These are phyloP conservation scores for Psilanteris sp. DNA, from an alignment of 1,140 invertebrate genomes.

Conservation along the genomic window DNA sequence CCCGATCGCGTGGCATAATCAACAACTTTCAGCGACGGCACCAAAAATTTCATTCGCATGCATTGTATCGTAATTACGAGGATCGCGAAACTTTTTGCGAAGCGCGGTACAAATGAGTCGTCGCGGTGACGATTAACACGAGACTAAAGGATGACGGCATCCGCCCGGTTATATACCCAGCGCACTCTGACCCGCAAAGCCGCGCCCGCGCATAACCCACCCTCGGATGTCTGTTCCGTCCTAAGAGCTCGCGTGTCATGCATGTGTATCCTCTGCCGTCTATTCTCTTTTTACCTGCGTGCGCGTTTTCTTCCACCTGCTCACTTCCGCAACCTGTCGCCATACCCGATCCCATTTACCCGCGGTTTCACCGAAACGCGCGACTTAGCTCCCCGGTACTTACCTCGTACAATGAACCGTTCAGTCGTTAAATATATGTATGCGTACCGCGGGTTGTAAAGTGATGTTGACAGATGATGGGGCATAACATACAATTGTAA, in stretches of 20 bases:
- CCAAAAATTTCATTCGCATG: too few relatives aligned
- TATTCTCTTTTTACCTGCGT: constrained; percentile 55
- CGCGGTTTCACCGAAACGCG: constrained; percentile 13
- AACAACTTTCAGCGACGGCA: too few relatives aligned
- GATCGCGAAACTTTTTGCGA: neutral
- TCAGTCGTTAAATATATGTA: constrained; percentile 28
- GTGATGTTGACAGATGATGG: constrained; percentile 7
- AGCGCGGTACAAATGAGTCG: constrained; percentile 45
- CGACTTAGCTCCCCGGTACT: constrained; percentile 11
- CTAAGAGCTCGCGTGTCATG: constrained; percentile 55
- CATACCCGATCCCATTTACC: constrained; percentile 19
- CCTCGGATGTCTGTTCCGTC: constrained; percentile 52
- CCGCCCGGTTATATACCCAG: constrained; percentile 78
- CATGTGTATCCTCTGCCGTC: constrained; percentile 45
- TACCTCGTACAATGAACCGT: constrained; percentile 26
- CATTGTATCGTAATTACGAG: too few relatives aligned
- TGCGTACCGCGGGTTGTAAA: neutral
- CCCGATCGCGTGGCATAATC: too few relatives aligned
- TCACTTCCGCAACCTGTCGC: constrained; percentile 35
- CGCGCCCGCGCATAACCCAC: constrained; percentile 75
- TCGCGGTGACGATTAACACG: constrained; percentile 72
- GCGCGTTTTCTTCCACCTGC: constrained; percentile 44
- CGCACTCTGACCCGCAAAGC: constrained; percentile 78
- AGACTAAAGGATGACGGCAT: constrained; percentile 76
- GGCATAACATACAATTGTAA: neutral